Evolutionary conservation across 2,888 invertebrate genomes (phyloP), one percentile per base, ranked within the genome.

Genomic region (Drepanosiphum platanoidis): DNA sequence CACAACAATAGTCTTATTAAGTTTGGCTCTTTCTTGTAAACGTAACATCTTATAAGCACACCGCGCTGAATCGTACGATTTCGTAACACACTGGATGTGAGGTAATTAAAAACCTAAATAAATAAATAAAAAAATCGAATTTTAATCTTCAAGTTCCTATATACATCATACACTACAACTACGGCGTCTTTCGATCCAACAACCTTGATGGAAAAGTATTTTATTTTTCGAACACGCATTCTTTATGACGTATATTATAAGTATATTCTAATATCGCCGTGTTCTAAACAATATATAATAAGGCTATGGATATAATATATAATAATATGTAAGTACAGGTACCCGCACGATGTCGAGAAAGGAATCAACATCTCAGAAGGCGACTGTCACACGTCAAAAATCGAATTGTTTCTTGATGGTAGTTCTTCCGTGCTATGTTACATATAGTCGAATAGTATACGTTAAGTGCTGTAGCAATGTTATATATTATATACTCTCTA

Each of bases 331-430:
- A 66, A 3, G 32, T 64, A 27, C 1, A 5, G 1, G 22, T 64
- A 64, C 11, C 9, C 30, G 66, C 0, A 15, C 32, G 30, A 32
- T 32, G 5, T 32, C 22, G 66, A 66, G 66, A 66, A 13, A 66
- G 15, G 30, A 32, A 66, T 66, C 66, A 66, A 66, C 66, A n/a
- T 66, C 32, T 32, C n/a, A 32, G 15, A 66, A 15, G 9, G 66
- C 30, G n/a, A 27, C 61, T 61, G 66, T 61, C 77, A n/a, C 27
- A 58, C 77, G 61, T 77, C 77, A 77, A 77, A 77, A 61, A 61
- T 61, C 58, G 77, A 77, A 77, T 77, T 61, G 61, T 77, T 58
- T 61, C 36, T 39, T 30, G 30, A 39, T 36, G 77, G 30, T 32
- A 18, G n/a, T n/a, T 39, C 22, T 36, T 22, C n/a, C 9, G 27